Conservation (phyloP, 92 coral and sea anemone genomes). For the Umimayanthus chanpuru region DNA sequence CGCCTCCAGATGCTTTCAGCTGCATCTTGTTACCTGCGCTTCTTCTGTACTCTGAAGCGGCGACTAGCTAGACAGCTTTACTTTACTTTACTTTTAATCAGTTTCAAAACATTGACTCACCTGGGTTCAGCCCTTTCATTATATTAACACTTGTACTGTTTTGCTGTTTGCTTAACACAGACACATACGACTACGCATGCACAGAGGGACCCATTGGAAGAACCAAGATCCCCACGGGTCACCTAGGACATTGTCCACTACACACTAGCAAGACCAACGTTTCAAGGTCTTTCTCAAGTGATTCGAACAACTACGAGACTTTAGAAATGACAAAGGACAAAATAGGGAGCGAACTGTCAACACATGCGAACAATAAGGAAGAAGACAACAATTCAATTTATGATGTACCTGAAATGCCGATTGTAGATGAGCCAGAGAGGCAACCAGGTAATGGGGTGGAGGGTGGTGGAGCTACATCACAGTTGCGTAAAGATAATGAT, state of each 20-base stretch:
- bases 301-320: background rate
- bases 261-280: background rate
- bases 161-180: background rate
- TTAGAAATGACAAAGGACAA: background rate
- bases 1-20: too few species aligned
- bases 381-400: background rate
- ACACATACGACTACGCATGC: constrained; percentile 28
- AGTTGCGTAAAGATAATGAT: background rate
- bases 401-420: background rate
- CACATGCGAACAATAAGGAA: background rate
- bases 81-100: too few species aligned
- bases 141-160: background rate
- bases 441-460: background rate
- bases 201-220: constrained; percentile 13
- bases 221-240: background rate
- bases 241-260: constrained; percentile 17
- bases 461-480: background rate
- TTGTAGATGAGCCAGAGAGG: background rate
- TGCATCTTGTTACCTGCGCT: too few species aligned
- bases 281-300: background rate
- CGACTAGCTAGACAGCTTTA: too few species aligned
- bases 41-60: too few species aligned
- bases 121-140: too few species aligned
- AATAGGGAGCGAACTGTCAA: background rate
- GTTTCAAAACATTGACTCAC: too few species aligned